Percentiles rank a stretch among this genome's conserved stretches.
Evolutionary conservation across 2,113 vertebrate species (phyloP).

Genomic region (Platysteira castanea): DNA sequence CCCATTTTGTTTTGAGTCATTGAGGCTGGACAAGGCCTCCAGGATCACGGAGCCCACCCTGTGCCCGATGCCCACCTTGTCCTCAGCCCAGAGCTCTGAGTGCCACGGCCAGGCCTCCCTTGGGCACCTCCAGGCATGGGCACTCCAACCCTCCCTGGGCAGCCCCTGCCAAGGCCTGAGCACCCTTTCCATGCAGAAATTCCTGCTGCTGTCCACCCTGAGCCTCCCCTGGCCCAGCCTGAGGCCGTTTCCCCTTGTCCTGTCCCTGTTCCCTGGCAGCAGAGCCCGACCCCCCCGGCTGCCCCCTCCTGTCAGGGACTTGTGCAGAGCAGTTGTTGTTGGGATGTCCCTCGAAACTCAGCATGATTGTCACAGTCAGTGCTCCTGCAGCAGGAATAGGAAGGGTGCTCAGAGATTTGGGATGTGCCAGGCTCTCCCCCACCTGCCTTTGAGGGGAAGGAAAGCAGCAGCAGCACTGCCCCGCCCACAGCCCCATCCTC

Average conservation of each 20-base stretch:
- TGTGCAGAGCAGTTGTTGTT: background rate
- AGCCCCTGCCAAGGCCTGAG: background rate
- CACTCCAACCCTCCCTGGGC: background rate
- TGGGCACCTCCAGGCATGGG: background rate
- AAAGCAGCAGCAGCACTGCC: background rate
- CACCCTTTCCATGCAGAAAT: background rate
- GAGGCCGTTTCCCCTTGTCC: background rate
- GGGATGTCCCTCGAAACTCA: background rate
- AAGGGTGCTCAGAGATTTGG: background rate
- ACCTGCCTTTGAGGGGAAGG: background rate
- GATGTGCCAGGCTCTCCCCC: background rate
- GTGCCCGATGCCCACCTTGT: background rate
- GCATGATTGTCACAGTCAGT: rapidly evolving
- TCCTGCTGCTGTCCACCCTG: background rate
- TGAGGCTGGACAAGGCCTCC: background rate
- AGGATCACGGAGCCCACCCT: rapidly evolving
- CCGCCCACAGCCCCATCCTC: background rate
- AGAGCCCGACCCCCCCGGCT: background rate
- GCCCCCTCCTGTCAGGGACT: background rate
- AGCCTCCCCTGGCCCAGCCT: background rate
- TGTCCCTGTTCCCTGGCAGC: background rate
- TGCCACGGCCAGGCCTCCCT: background rate
- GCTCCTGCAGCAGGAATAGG: background rate
- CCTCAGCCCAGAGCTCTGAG: background rate
- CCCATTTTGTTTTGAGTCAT: background rate